Base-by-base conservation (phyloP, 2,888 invertebrate species). In the Drosophila subquinaria region DNA sequence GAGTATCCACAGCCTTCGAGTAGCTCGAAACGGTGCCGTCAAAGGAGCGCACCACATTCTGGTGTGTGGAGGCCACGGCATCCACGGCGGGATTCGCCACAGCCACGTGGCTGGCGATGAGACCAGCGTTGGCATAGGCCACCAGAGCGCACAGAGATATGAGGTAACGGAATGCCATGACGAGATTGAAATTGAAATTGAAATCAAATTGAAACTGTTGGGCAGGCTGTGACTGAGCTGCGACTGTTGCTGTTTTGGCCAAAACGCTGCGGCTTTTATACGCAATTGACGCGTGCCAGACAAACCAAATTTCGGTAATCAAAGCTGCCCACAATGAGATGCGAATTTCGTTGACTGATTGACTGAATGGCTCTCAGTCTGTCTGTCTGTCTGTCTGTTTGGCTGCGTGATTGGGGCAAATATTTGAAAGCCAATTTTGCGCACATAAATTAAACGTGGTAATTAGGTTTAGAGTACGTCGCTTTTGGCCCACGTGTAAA, bases 121-220 rank as follows among this genome's bases (percentile, higher is more conserved):
- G 91, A 79, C 95, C 95, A 70, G 95, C 95, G 85, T 94, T 94
- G 91, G 95, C 95, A 79, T 93, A 93, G 90, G 95, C 95, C 92
- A 95, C 94, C 89, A 94, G 93, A 91, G 95, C 94, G 92, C 94
- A 93, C 91, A 95, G 92, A 52, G 95, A 92, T 79, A 95, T 93
- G 79, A 95, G 86, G 81, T 95, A 93, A 94, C 94, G 91, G 78
- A 92, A 92, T 60, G 90, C 90, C 92, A 92, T 92, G 62, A 42
- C 45, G 53, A 63, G 50, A 13, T 38, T 51, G 53, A 48, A 38
- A 51, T 38, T 51, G 53, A 48, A 38, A 51, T 30, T 63, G 63
- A 51, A n/a, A n/a, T 5, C n/a, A n/a, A 33, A 2, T 38, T 38
- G n/a, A 38, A 53, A 65, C 62, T 75, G 61, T 38, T 65, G 48